Conservation (phyloP, 2,113 vertebrate genomes). For the Mus spicilegus region DNA sequence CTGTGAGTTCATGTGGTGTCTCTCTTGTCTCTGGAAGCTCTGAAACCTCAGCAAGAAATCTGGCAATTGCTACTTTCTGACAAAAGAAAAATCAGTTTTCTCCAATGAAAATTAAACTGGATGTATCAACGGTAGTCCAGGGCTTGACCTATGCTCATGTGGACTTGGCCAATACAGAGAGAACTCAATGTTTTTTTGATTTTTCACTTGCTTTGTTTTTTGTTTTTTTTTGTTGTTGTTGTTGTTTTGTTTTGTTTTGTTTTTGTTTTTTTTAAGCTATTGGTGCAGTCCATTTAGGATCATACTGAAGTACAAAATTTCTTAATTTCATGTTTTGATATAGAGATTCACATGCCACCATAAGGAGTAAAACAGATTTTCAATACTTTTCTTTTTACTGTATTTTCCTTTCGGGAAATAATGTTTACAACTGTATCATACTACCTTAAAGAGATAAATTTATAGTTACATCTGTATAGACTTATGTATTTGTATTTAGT, state of each 20-base stretch:
- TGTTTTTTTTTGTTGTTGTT: neutral
- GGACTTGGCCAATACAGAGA: too few relatives aligned
- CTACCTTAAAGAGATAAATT: neutral
- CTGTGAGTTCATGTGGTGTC: too few relatives aligned
- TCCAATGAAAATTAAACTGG: neutral
- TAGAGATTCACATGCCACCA: neutral
- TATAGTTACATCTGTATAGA: neutral
- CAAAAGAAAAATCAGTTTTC: neutral
- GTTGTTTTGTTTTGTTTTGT: too few relatives aligned
- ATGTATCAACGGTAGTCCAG: neutral
- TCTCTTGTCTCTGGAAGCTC: neutral
- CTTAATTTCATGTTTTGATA: neutral
- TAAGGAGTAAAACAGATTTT: neutral
- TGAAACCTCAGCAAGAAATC: neutral
- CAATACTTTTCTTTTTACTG: too few relatives aligned
- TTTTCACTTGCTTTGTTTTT: neutral
- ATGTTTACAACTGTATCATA: neutral
- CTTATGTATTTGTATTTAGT: neutral
- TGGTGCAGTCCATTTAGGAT: neutral
- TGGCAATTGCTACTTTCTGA: neutral
- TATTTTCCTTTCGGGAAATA: neutral
- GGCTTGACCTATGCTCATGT: accelerated
- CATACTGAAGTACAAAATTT: neutral
- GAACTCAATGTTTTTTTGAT: neutral
- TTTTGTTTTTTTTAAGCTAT: too few relatives aligned